These are phyloP conservation scores for Acronicta aceris DNA, from an alignment of 2,888 invertebrate species.

Conservation along the genomic window DNA sequence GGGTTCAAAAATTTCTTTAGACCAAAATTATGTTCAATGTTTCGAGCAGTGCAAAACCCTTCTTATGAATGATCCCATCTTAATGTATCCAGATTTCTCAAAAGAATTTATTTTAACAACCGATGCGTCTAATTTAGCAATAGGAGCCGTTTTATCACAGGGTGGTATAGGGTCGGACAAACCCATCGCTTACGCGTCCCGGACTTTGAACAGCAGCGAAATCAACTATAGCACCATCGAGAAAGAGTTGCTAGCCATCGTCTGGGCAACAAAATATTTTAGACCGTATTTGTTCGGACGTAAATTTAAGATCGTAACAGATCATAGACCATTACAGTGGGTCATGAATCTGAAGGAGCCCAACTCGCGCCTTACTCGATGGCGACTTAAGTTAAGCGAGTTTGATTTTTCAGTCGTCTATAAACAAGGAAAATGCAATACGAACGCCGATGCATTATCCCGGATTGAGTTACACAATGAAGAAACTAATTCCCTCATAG, in stretches of 20 bases:
- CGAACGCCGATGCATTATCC: conserved; percentile 45
- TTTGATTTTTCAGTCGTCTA: conserved; percentile 42
- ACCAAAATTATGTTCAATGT: too few relatives aligned
- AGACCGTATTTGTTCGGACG: not conserved
- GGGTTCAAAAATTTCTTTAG: too few relatives aligned
- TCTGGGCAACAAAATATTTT: not conserved
- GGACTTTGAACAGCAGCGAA: conserved; percentile 2
- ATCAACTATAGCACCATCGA: not conserved
- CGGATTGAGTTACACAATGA: conserved; percentile 30
- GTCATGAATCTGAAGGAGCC: not conserved
- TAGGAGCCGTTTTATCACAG: conserved; percentile 1
- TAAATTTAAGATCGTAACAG: conserved; percentile 3
- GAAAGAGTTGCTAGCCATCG: not conserved
- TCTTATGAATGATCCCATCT: not conserved
- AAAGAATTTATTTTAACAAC: conserved; percentile 23
- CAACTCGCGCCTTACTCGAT: conserved; percentile 5
- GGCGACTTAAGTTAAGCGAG: conserved; percentile 44
- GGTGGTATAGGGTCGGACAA: not conserved
- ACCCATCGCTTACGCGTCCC: conserved; percentile 5
- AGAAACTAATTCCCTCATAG: conserved; percentile 1
- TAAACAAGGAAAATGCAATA: conserved; percentile 42
- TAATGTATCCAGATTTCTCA: too few relatives aligned
- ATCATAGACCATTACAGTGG: conserved; percentile 10
- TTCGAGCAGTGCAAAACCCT: too few relatives aligned
- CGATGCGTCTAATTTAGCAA: conserved; percentile 7